These are phyloP conservation scores for Drosophila albomicans DNA, from an alignment of 1,140 invertebrate genomes.

Conservation along the genomic window DNA sequence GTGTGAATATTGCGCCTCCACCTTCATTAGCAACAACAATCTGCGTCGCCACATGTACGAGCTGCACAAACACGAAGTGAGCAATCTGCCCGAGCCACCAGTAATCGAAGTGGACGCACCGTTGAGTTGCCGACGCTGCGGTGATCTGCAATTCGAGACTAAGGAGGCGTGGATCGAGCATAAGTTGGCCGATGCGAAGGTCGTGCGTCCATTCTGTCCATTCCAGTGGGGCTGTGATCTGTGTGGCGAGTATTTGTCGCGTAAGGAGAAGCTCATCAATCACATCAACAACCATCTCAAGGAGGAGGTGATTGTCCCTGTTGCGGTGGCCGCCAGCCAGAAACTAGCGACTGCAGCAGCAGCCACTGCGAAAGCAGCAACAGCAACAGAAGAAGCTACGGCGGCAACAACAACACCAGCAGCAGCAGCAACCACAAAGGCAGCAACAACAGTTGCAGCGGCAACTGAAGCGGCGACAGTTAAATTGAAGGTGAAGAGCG, in stretches of 20 bases:
- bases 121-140: constrained; percentile 69
- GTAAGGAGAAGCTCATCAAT: constrained; percentile 83
- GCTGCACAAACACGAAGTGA: constrained; percentile 82
- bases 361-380: not conserved
- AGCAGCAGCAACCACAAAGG: not conserved
- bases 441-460: not conserved
- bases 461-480: not conserved
- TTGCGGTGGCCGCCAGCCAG: constrained; percentile 38
- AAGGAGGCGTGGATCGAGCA: constrained; percentile 83
- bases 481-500: not conserved
- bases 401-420: not conserved
- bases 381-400: not conserved
- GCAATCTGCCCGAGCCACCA: constrained; percentile 70
- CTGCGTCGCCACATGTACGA: constrained; percentile 83
- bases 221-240: constrained; percentile 84
- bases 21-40: constrained; percentile 84
- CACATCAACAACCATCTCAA: constrained; percentile 83
- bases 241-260: constrained; percentile 81
- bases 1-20: constrained; percentile 83
- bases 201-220: constrained; percentile 76
- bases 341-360: not conserved
- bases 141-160: constrained; percentile 64
- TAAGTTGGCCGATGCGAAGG: constrained; percentile 77
- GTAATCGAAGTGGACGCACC: constrained; percentile 72
- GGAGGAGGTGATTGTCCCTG: constrained; percentile 77